Conservation (phyloP, 35 echinoderm and acorn worm genomes). For the Apostichopus parvimensis region DNA sequence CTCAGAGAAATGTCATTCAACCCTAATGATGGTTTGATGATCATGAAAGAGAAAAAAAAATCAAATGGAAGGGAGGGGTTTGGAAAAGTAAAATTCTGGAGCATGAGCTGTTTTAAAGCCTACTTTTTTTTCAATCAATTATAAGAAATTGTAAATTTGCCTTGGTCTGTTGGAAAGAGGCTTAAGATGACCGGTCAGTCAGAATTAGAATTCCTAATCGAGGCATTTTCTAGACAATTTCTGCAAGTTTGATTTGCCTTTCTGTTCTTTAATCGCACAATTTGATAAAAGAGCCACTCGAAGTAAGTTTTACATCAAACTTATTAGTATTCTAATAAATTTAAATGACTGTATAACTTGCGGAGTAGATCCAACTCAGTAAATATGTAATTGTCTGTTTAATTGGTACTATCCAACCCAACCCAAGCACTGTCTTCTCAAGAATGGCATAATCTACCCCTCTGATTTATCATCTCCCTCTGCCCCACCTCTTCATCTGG, state of each 20-base stretch:
- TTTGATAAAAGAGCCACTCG: not conserved
- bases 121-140: not conserved
- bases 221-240: not conserved
- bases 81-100: not conserved
- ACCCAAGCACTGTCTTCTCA: not conserved
- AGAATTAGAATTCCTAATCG: not conserved
- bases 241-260: not conserved
- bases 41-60: too few species aligned
- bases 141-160: not conserved
- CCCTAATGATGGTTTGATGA: too few species aligned
- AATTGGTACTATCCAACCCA: conserved; percentile 6
- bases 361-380: not conserved
- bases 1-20: too few species aligned
- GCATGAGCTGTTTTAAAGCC: not conserved
- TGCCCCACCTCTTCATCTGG: conserved; percentile 33
- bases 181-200: not conserved
- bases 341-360: not conserved
- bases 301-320: not conserved
- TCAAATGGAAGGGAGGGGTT: too few species aligned
- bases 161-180: not conserved
- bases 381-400: conserved; percentile 40
- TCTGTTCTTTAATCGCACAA: not conserved
- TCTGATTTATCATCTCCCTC: not conserved
- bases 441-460: not conserved
- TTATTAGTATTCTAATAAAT: not conserved